phyloP scores from a whole-genome alignment of 53 echinoderm and acorn worm species.

The Arbacia lixula region DNA sequence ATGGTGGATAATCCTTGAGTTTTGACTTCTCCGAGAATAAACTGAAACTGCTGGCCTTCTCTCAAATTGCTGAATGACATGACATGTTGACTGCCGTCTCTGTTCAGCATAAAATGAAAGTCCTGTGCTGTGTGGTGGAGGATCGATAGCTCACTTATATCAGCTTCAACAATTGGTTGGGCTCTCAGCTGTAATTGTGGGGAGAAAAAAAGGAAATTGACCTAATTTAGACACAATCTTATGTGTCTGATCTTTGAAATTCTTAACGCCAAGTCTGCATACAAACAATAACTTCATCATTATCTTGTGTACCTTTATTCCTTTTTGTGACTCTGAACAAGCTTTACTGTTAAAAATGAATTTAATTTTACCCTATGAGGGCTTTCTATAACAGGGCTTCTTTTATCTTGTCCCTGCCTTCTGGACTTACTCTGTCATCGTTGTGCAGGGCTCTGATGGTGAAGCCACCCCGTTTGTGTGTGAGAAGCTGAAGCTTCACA shows the following conservation, averaged over 20 bases:
- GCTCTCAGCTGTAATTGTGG: neutral
- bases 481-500: slow-evolving; percentile 27
- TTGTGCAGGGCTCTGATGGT: neutral
- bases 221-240: too few relatives aligned
- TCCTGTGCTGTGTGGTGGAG: slow-evolving; percentile 19
- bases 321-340: too few relatives aligned
- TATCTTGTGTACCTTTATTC: too few relatives aligned
- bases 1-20: neutral
- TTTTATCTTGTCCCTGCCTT: too few relatives aligned
- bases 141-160: slow-evolving; percentile 21
- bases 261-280: neutral
- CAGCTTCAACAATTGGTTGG: neutral
- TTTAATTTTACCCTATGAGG: too few relatives aligned
- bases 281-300: too few relatives aligned
- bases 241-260: neutral
- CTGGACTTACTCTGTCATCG: slow-evolving; percentile 33
- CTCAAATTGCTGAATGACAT: slow-evolving; percentile 16
- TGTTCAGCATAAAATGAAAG: slow-evolving; percentile 15
- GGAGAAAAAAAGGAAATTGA: neutral
- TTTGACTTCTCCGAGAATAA: neutral
- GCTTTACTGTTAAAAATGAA: too few relatives aligned
- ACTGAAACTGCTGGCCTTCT: slow-evolving; percentile 16
- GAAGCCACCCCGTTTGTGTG: slow-evolving; percentile 27
- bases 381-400: too few relatives aligned
- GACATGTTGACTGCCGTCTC: slow-evolving; percentile 15